A percentile compares a stretch with the other conserved stretches of the same genome.
These are phyloP conservation scores for Chymomyza caudatula DNA, from an alignment of 2,888 invertebrate genomes.

Conservation along the genomic window DNA sequence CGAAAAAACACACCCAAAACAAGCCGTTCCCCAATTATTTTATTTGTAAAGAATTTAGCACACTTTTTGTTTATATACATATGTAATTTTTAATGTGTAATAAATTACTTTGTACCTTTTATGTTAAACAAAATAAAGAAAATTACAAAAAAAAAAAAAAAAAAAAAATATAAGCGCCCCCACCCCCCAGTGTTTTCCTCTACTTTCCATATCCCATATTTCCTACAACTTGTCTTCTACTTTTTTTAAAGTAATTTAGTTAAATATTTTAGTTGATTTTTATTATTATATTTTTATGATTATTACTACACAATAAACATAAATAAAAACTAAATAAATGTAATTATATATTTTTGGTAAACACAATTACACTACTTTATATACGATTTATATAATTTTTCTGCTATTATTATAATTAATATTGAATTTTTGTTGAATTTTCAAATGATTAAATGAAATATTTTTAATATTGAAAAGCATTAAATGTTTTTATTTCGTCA, in stretches of 20 bases:
- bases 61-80: conserved; percentile 56
- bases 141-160: conserved; percentile 16
- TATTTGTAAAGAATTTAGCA: conserved; percentile 46
- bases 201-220: conserved; percentile 15
- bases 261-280: conserved; percentile 78
- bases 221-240: conserved; percentile 55
- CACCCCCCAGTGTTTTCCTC: conserved; percentile 51
- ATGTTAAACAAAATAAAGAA: conserved; percentile 23
- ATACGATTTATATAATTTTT: conserved; percentile 49
- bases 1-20: background rate
- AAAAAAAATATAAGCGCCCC: conserved; percentile 23
- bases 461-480: conserved; percentile 66
- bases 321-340: conserved; percentile 57
- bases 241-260: conserved; percentile 76
- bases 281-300: conserved; percentile 65
- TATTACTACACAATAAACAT: conserved; percentile 17
- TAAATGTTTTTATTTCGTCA: conserved; percentile 38
- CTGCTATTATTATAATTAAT: conserved; percentile 67
- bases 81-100: conserved; percentile 60
- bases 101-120: conserved; percentile 67
- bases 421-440: conserved; percentile 77
- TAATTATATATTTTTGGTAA: conserved; percentile 56
- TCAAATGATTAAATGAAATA: conserved; percentile 75
- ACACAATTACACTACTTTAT: conserved; percentile 31
- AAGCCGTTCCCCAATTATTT: conserved; percentile 13